Evolutionary conservation across 2,888 invertebrate genomes (phyloP).

Genomic region (Drosophila subquinaria): DNA sequence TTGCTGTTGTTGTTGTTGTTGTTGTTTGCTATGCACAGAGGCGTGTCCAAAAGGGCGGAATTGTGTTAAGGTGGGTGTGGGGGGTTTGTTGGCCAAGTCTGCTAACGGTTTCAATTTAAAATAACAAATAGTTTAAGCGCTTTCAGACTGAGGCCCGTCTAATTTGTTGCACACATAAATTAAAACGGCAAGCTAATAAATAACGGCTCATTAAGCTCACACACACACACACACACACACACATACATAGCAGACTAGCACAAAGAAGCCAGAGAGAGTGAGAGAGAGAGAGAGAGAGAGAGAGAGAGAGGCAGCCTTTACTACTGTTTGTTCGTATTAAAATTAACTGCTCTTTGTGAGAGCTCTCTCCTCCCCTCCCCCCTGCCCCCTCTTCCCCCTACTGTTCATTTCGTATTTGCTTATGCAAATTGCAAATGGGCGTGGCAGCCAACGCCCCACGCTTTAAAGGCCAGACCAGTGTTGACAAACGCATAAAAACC

Average conservation of each 20-base stretch:
- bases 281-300: not conserved
- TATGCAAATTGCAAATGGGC: slow-evolving; percentile 58
- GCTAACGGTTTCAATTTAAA: slow-evolving; percentile 61
- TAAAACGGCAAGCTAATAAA: slow-evolving; percentile 74
- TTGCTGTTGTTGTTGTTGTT: slow-evolving; percentile 13
- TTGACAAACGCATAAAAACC: slow-evolving; percentile 64
- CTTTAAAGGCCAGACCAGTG: slow-evolving; percentile 35
- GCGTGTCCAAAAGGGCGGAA: not conserved
- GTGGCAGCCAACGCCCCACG: not conserved
- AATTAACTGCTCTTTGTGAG: slow-evolving; percentile 53
- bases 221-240: slow-evolving; percentile 35
- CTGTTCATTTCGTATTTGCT: slow-evolving; percentile 49
- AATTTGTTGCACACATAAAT: slow-evolving; percentile 78
- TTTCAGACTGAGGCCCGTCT: slow-evolving; percentile 58
- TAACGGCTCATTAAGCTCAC: slow-evolving; percentile 75
- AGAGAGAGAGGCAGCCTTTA: slow-evolving; percentile 1
- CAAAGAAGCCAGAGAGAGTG: slow-evolving; percentile 7
- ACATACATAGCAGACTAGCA: not conserved
- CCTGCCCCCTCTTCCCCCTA: slow-evolving; percentile 1
- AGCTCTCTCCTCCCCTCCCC: slow-evolving; percentile 1
- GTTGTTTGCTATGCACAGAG: slow-evolving; percentile 7
- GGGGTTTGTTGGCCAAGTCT: not conserved
- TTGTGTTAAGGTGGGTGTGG: not conserved
- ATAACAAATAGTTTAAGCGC: slow-evolving; percentile 67
- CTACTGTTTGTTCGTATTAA: slow-evolving; percentile 37